Conservation (phyloP, 2,113 vertebrate species). For the Hipposideros armiger region DNA sequence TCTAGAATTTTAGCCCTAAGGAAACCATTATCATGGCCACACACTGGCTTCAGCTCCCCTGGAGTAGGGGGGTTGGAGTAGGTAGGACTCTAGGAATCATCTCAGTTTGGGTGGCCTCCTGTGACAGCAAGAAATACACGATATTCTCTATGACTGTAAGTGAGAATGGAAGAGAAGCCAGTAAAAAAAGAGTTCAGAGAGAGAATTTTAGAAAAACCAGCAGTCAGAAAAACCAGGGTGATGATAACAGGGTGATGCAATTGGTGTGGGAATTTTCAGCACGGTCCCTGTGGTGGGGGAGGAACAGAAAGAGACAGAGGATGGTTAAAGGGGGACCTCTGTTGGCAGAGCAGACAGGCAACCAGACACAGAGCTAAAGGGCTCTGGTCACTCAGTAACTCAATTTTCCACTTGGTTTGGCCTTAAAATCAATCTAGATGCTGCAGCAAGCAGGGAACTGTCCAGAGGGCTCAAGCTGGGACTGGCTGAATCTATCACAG, state of each 20-base stretch:
- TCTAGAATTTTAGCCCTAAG: background rate
- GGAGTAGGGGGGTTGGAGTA: background rate
- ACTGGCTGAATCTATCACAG: background rate
- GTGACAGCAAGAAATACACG: background rate
- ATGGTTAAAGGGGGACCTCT: background rate
- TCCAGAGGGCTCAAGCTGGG: accelerated
- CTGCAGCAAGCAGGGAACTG: background rate
- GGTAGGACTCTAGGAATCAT: background rate
- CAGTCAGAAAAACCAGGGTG: background rate
- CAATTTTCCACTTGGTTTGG: background rate
- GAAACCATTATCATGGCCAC: background rate
- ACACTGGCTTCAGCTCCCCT: background rate
- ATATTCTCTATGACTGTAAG: background rate
- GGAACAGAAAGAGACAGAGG: background rate
- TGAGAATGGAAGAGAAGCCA: background rate
- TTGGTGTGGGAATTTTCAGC: background rate
- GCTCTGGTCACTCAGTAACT: background rate
- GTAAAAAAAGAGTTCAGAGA: background rate
- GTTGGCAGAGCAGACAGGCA: background rate
- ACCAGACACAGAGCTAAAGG: background rate
- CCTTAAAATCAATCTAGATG: background rate
- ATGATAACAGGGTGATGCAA: background rate
- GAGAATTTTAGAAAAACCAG: background rate
- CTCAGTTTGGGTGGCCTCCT: background rate
- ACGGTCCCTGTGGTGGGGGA: accelerated